Percentiles rank a stretch among this genome's conserved stretches.
Evolutionary conservation across 92 coral and sea anemone genomes (phyloP).

Genomic region (Palythoa grandiflora): DNA sequence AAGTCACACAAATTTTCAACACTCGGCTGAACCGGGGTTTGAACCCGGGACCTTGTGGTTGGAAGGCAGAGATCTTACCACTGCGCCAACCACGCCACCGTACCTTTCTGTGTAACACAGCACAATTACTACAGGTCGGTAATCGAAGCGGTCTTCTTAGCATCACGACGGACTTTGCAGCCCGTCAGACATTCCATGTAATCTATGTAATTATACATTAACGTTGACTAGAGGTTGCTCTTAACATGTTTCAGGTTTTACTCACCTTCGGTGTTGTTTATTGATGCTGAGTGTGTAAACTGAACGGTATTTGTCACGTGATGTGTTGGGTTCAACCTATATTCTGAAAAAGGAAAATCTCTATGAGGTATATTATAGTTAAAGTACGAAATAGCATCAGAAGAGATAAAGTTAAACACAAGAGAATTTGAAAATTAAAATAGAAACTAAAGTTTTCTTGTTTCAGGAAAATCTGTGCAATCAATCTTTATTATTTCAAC

Average conservation of each 20-base stretch:
- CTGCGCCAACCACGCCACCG: no score
- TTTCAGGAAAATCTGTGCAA: no score
- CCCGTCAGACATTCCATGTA: not conserved
- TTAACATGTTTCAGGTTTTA: not conserved
- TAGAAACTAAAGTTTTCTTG: not conserved
- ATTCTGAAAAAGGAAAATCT: not conserved
- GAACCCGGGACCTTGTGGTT: no score
- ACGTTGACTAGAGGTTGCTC: not conserved
- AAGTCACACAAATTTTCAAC: no score
- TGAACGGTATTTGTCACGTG: not conserved
- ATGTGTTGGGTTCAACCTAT: not conserved
- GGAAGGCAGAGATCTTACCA: no score
- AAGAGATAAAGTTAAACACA: not conserved
- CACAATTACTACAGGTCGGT: no score
- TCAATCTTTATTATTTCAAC: no score
- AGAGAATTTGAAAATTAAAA: no score
- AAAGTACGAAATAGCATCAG: not conserved
- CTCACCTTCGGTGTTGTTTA: slow-evolving; percentile 4
- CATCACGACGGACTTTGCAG: not conserved
- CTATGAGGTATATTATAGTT: not conserved
- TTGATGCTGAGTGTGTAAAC: not conserved
- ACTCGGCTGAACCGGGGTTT: no score
- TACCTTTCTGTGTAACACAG: no score
- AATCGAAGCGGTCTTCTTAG: not conserved
- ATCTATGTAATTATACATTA: no score